These are phyloP conservation scores for Clytia hemisphaerica DNA, from an alignment of 30 jellyfish, hydroid and myxozoan species.

Conservation along the genomic window DNA sequence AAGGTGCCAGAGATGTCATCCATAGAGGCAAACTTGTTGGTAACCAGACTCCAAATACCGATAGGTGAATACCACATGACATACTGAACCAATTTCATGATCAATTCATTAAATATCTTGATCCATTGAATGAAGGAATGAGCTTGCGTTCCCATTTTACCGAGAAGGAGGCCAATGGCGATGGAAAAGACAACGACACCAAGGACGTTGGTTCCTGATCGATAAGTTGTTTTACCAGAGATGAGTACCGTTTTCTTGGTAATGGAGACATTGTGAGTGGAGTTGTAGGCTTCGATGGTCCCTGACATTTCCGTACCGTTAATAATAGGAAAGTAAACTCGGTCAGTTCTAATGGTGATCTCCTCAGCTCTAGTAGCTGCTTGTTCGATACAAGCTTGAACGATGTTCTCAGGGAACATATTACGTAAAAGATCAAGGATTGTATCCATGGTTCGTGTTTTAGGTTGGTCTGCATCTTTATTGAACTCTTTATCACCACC, in stretches of 20 bases:
- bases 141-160: constrained; percentile 42
- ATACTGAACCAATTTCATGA: constrained; percentile 43
- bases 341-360: constrained; percentile 6
- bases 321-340: constrained; percentile 1
- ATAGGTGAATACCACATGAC: constrained; percentile 79
- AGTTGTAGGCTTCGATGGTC: constrained; percentile 4
- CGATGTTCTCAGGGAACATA: constrained; percentile 54
- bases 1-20: constrained; percentile 43
- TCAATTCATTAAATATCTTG: constrained; percentile 34
- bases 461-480: constrained; percentile 40
- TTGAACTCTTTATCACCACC: background rate
- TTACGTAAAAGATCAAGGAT: constrained; percentile 53
- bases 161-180: constrained; percentile 61
- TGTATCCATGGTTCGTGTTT: constrained; percentile 52
- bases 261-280: background rate
- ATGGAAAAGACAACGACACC: constrained; percentile 59
- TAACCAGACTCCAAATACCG: constrained; percentile 59
- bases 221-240: constrained; percentile 39
- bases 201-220: constrained; percentile 51
- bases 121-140: constrained; percentile 24
- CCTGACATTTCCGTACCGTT: constrained; percentile 9
- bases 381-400: constrained; percentile 55
- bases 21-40: constrained; percentile 64
- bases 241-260: constrained; percentile 8
- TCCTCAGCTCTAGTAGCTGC: constrained; percentile 23